phyloP scores from a whole-genome alignment of 2,113 vertebrate species.

The Menura novaehollandiae region DNA sequence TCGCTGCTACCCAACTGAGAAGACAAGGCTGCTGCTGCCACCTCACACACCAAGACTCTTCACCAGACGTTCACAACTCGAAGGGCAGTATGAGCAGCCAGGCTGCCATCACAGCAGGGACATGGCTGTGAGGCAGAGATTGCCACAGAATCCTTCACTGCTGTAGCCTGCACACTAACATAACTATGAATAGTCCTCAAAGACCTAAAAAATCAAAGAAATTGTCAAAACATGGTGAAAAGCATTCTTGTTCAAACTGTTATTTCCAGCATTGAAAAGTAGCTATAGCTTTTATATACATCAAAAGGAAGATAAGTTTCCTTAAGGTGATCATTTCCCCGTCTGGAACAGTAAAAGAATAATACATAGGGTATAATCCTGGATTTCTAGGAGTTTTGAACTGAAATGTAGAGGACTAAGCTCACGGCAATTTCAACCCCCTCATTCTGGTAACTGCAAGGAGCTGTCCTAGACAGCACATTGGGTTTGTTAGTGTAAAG shows the following conservation, averaged over 20 bases:
- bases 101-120: neutral
- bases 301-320: neutral
- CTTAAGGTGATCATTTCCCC: neutral
- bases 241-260: neutral
- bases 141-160: neutral
- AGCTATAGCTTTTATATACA: neutral
- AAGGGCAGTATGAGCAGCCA: neutral
- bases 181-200: neutral
- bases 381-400: neutral
- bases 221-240: neutral
- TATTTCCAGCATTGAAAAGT: neutral
- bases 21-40: neutral
- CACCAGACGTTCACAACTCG: neutral
- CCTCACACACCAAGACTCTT: neutral
- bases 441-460: neutral
- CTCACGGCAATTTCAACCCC: neutral
- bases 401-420: neutral
- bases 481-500: accelerated
- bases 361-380: neutral
- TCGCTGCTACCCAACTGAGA: neutral
- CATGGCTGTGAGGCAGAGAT: neutral
- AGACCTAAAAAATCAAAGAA: neutral
- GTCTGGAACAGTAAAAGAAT: neutral
- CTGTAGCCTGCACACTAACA: neutral
- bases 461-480: neutral